These are phyloP conservation scores for Dendrolimus punctatus DNA, from an alignment of 1,140 invertebrate species.

Conservation along the genomic window DNA sequence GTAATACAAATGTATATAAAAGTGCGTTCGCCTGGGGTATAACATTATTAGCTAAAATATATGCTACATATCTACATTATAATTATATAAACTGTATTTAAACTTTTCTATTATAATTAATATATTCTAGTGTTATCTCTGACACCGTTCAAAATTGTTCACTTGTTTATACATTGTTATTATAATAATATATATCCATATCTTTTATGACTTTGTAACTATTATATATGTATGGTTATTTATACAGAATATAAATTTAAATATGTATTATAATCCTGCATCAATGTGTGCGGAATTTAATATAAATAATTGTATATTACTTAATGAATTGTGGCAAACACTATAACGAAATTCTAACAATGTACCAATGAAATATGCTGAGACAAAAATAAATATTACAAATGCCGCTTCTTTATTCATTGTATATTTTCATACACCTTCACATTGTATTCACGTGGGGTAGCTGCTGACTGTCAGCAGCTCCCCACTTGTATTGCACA, in stretches of 20 bases:
- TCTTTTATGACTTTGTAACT: conserved; percentile 52
- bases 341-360: conserved; percentile 59
- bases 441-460: too few relatives aligned
- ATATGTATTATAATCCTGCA: conserved; percentile 61
- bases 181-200: conserved; percentile 50
- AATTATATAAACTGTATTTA: conserved; percentile 47
- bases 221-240: conserved; percentile 45
- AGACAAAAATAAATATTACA: conserved; percentile 64
- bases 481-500: too few relatives aligned
- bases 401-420: conserved; percentile 66
- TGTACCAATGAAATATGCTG: conserved; percentile 67
- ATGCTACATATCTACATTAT: conserved; percentile 58
- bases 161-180: conserved; percentile 67
- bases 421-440: conserved; percentile 32
- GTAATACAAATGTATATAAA: conserved; percentile 43
- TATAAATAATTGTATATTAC: conserved; percentile 62
- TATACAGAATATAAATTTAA: conserved; percentile 56
- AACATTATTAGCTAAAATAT: conserved; percentile 46
- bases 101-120: conserved; percentile 59
- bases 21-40: conserved; percentile 29
- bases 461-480: too few relatives aligned
- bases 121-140: conserved; percentile 55
- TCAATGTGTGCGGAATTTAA: conserved; percentile 57
- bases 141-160: conserved; percentile 63
- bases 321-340: conserved; percentile 40